phyloP scores from a whole-genome alignment of 2,113 vertebrate species.

The Pachycephala philippinensis region DNA sequence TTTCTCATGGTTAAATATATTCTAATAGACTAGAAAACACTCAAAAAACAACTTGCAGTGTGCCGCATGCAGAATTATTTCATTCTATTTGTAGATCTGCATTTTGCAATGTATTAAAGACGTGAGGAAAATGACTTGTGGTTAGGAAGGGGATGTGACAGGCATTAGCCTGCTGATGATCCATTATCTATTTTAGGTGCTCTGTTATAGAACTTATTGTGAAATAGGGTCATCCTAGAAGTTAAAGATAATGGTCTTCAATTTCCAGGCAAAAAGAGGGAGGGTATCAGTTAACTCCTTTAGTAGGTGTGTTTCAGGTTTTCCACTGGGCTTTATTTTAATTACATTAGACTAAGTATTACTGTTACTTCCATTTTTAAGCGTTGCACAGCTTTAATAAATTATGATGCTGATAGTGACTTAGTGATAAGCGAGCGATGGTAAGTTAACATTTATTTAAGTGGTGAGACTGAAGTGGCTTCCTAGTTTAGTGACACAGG shows the following conservation, averaged over 20 bases:
- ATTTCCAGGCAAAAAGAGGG: not conserved
- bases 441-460: not conserved
- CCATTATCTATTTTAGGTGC: slow-evolving; percentile 18
- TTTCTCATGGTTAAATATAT: slow-evolving; percentile 36
- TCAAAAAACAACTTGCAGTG: not conserved
- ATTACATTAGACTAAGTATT: not conserved
- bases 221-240: slow-evolving; percentile 4
- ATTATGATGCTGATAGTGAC: not conserved
- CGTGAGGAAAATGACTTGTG: not conserved
- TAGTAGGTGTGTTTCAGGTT: not conserved
- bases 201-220: not conserved
- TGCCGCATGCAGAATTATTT: slow-evolving; percentile 50
- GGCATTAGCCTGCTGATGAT: not conserved
- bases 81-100: slow-evolving; percentile 56
- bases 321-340: slow-evolving; percentile 5
- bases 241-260: not conserved
- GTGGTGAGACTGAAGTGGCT: not conserved
- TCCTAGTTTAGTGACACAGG: not conserved
- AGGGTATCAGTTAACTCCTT: not conserved
- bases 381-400: slow-evolving; percentile 35
- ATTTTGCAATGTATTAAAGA: slow-evolving; percentile 39
- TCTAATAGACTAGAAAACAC: not conserved
- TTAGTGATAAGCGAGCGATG: not conserved
- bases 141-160: not conserved
- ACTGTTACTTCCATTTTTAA: not conserved